Conservation (phyloP, 2,888 invertebrate species). For the Limnephilus auricula region DNA sequence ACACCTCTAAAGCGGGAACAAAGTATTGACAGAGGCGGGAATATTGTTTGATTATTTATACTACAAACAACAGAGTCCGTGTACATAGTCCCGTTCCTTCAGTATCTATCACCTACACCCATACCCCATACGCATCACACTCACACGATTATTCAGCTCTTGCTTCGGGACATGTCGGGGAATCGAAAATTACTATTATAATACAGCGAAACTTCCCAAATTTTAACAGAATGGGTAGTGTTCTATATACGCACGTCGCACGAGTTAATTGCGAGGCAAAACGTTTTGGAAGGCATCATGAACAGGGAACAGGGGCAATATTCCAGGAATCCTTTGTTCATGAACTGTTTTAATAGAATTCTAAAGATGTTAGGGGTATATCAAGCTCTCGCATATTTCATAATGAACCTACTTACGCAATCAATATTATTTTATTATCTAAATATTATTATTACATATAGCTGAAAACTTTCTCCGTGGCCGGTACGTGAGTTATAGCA, state of each 20-base stretch:
- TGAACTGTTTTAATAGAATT: background rate
- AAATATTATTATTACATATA: too few relatives aligned
- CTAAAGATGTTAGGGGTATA: background rate
- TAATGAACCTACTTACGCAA: background rate
- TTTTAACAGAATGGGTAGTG: background rate
- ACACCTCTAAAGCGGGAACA: background rate
- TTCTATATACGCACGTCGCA: background rate
- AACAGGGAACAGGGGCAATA: background rate
- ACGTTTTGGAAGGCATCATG: background rate
- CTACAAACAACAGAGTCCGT: constrained; percentile 54
- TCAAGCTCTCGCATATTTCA: background rate
- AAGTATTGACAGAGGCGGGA: constrained; percentile 50
- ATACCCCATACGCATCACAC: constrained; percentile 7
- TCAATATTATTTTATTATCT: background rate
- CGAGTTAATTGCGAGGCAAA: background rate
- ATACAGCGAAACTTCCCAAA: background rate
- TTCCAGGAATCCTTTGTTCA: background rate
- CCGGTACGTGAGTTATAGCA: background rate
- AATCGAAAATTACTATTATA: constrained; percentile 2
- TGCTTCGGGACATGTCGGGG: background rate
- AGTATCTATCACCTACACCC: constrained; percentile 30
- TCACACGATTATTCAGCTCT: background rate
- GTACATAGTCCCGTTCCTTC: background rate
- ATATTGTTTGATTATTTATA: constrained; percentile 57
- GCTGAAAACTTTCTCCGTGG: too few relatives aligned